Evolutionary conservation across 1,140 invertebrate species (phyloP), one percentile per base, ranked within the genome.

Genomic region (Drosophila ironensis): DNA sequence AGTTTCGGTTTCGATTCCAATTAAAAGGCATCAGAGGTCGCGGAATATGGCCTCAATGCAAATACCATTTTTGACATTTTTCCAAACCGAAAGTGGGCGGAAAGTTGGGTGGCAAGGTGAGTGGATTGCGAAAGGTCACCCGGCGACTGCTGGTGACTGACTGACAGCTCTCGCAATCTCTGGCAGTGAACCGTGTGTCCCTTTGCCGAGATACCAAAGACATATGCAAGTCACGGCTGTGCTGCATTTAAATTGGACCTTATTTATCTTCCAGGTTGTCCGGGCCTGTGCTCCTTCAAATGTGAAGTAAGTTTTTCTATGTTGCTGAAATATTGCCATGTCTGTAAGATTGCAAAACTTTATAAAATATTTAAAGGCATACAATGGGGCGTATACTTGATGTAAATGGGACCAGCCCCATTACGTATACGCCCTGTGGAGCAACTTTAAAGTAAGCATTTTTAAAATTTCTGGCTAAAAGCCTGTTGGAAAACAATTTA

Each of bases 11-110:
- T 80, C 64, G 57, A 70, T 60, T 74, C 80, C 64, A 78, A 78
- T 78, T 78, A 80, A 68, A 57, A 60, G 45, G 17, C 40, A 35
- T 38, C 51, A 47, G 44, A 30, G 8, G 24, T 42, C 41, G 0
- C 16, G 27, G 41, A 28, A 56, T 19, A 37, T 19, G 28, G 41
- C 51, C 51, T 33, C 57, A 67, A 81, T 74, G 77, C 71, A 81
- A 81, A 76, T 71, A 76, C 44, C 59, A 52, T 63, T 63, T 80
- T 81, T 81, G 76, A 81, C 60, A 72, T 63, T 72, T 80, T 72
- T 81, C 54, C 51, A 53, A n/a, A 53, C 14, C 38, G 38, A 77
- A 7, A 27, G 59, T 33, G 22, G 20, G 19, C 14, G 12, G n/a
- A n/a, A n/a, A n/a, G 40, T 19, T 44, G 42, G 42, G 9, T 8